Conservation (phyloP, 2,797 vertebrate species). For the Lates japonicus region DNA sequence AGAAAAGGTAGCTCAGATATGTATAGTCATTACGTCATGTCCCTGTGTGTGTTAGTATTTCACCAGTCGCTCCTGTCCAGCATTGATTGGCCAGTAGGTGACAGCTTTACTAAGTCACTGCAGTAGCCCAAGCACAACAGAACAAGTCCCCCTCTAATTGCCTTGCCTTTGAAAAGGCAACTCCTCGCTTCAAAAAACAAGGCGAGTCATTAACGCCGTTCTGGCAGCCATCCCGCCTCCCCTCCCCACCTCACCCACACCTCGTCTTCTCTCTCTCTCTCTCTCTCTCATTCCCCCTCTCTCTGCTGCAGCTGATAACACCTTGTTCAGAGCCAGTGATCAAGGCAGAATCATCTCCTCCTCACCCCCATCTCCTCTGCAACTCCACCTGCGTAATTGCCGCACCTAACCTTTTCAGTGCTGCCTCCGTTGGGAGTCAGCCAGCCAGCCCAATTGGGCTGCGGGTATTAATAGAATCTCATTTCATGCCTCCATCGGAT, state of each 20-base stretch:
- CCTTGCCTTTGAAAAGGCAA: constrained; percentile 80
- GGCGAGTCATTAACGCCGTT: constrained; percentile 82
- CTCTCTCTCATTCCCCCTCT: constrained; percentile 20
- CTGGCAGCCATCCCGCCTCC: constrained; percentile 69
- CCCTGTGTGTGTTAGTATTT: constrained; percentile 35
- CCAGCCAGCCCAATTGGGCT: constrained; percentile 83
- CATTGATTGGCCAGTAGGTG: constrained; percentile 69
- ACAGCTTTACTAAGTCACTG: constrained; percentile 70
- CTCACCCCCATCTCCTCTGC: constrained; percentile 82
- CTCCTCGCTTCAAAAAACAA: constrained; percentile 80
- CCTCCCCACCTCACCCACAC: too few species aligned
- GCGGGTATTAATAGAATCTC: constrained; percentile 88
- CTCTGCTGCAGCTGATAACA: constrained; percentile 75
- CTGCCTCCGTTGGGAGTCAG: constrained; percentile 84
- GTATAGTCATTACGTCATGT: constrained; percentile 25
- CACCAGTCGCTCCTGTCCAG: constrained; percentile 46
- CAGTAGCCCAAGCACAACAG: constrained; percentile 68
- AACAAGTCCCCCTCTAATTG: constrained; percentile 83
- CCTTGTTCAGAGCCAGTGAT: constrained; percentile 80
- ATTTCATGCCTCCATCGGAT: constrained; percentile 86
- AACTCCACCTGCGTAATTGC: constrained; percentile 89
- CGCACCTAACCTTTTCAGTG: constrained; percentile 88
- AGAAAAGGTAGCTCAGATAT: constrained; percentile 3
- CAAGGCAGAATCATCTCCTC: constrained; percentile 83
- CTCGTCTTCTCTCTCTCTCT: constrained; percentile 3